These are phyloP conservation scores for Neopipo cinnamomea DNA, from an alignment of 2,113 vertebrate genomes.

Conservation along the genomic window DNA sequence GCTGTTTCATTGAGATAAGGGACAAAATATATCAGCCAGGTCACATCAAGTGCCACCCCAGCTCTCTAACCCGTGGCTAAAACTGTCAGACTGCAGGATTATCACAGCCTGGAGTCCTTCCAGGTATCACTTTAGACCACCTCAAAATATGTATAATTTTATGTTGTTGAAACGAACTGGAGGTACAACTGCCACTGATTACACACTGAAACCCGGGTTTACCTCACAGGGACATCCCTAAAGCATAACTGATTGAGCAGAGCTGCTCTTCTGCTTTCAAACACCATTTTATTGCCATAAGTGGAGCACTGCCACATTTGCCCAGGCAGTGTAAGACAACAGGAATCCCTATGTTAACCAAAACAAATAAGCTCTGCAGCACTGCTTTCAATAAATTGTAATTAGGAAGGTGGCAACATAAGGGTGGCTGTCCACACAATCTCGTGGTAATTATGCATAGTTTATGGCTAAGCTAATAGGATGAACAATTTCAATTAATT, in stretches of 20 bases:
- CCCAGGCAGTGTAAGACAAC: not conserved
- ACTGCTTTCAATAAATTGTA: not conserved
- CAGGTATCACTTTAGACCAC: not conserved
- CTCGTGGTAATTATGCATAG: conserved; percentile 35
- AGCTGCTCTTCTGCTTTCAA: not conserved
- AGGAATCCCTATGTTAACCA: not conserved
- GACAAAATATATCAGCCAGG: not conserved
- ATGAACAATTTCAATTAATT: conserved; percentile 54
- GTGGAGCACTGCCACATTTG: not conserved
- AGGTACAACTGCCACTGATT: not conserved
- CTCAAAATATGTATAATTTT: not conserved
- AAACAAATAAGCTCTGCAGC: conserved; percentile 12
- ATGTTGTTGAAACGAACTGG: not conserved
- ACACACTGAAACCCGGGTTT: not conserved
- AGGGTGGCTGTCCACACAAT: not conserved
- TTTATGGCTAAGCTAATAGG: conserved; percentile 53
- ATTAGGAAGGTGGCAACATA: conserved; percentile 38
- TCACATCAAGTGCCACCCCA: not conserved
- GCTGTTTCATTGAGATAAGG: not conserved
- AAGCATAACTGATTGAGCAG: not conserved
- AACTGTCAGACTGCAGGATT: not conserved
- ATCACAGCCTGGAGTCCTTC: not conserved
- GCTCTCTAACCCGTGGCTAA: not conserved
- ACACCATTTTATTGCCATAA: not conserved
- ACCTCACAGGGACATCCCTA: not conserved